These are phyloP conservation scores for Thinocorus orbignyianus DNA, from an alignment of 2,113 vertebrate species.

Conservation along the genomic window DNA sequence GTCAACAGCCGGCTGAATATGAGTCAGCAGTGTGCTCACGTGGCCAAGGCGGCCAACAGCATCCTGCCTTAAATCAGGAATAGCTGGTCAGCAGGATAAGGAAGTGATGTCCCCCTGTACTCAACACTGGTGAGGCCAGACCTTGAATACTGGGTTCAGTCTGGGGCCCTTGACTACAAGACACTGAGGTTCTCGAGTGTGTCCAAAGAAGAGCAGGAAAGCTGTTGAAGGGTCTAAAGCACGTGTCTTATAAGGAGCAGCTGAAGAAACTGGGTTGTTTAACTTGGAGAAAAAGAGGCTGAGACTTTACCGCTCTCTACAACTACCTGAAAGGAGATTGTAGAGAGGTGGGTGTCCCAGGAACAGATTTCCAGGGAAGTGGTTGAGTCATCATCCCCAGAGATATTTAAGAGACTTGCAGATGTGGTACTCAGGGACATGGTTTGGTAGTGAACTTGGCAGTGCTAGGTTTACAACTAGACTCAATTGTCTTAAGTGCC, in stretches of 20 bases:
- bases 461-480: background rate
- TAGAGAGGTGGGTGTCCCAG: fast-evolving
- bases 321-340: background rate
- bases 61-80: background rate
- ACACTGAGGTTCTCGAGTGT: fast-evolving
- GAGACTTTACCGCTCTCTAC: fast-evolving
- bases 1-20: fast-evolving
- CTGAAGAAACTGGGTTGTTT: background rate
- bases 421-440: background rate
- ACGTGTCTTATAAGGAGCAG: background rate
- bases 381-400: background rate
- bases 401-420: background rate
- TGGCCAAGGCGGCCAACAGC: too few species aligned
- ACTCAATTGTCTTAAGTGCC: background rate
- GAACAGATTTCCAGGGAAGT: background rate
- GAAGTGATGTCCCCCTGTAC: background rate
- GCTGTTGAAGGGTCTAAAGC: background rate
- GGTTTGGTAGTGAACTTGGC: background rate
- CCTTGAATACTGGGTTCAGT: too few species aligned
- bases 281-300: background rate
- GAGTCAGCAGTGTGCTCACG: background rate
- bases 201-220: fast-evolving
- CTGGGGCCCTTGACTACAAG: background rate
- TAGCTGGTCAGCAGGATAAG: background rate
- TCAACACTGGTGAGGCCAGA: fast-evolving